A percentile compares a stretch with the other conserved stretches of the same genome.
phyloP scores from a whole-genome alignment of 2,888 invertebrate genomes.

The Geotrupes spiniger region DNA sequence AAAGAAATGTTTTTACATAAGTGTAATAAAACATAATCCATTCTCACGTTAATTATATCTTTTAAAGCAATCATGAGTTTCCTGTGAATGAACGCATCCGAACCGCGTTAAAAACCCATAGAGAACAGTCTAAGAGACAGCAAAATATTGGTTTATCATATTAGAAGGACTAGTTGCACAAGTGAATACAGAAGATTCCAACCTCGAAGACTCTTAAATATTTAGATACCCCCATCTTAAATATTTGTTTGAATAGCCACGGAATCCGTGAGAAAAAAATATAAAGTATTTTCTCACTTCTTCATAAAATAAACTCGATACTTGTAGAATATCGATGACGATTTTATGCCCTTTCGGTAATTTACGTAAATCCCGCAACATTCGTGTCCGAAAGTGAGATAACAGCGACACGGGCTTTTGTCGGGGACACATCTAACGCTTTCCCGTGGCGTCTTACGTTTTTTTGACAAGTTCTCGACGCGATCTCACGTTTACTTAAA shows the following conservation, averaged over 20 bases:
- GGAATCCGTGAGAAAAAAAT: slow-evolving; percentile 22
- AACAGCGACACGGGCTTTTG: not conserved
- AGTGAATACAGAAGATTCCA: slow-evolving; percentile 13
- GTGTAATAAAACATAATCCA: slow-evolving; percentile 26
- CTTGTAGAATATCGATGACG: not conserved
- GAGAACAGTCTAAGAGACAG: slow-evolving; percentile 22
- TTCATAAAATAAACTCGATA: slow-evolving; percentile 15
- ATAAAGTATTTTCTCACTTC: slow-evolving; percentile 22
- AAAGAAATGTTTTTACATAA: slow-evolving; percentile 10
- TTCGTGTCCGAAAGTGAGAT: not conserved
- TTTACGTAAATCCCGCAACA: not conserved
- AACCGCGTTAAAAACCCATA: slow-evolving; percentile 14
- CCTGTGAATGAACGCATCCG: slow-evolving; percentile 16
- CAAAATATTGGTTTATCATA: slow-evolving; percentile 29
- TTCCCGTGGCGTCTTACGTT: not conserved
- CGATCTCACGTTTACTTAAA: slow-evolving; percentile 22
- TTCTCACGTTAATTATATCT: slow-evolving; percentile 31
- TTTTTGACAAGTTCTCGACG: slow-evolving; percentile 15
- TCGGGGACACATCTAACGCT: not conserved
- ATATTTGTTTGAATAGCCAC: slow-evolving; percentile 21
- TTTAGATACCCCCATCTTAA: too few relatives aligned
- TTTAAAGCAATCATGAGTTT: slow-evolving; percentile 29
- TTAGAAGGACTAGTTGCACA: slow-evolving; percentile 24
- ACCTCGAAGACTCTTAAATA: slow-evolving; percentile 14
- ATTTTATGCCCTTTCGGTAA: not conserved